These are phyloP conservation scores for Zaprionus lachaisei DNA, from an alignment of 1,140 invertebrate species.

Conservation along the genomic window DNA sequence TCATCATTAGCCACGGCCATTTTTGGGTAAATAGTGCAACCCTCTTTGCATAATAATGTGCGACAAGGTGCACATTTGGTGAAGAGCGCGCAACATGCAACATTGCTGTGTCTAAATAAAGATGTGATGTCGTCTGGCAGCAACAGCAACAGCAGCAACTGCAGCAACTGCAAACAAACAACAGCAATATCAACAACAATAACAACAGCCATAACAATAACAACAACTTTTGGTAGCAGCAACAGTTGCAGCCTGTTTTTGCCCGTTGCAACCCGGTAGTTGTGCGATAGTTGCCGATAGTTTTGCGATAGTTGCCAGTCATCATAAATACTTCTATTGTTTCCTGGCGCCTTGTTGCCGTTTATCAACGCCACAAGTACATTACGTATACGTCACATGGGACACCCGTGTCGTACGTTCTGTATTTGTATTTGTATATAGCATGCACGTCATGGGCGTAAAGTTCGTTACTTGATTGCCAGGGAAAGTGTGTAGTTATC, in stretches of 20 bases:
- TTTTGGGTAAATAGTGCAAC: conserved; percentile 83
- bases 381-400: conserved; percentile 44
- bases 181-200: conserved; percentile 4
- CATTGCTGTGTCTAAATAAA: conserved; percentile 82
- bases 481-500: conserved; percentile 52
- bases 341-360: background rate
- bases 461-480: conserved; percentile 65
- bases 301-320: background rate
- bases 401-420: background rate
- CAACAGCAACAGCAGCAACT: conserved; percentile 23
- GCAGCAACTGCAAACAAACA: background rate
- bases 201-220: conserved; percentile 52
- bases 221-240: conserved; percentile 51
- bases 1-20: conserved; percentile 81
- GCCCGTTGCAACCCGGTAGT: conserved; percentile 65
- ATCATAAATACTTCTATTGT: background rate
- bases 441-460: conserved; percentile 67
- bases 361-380: conserved; percentile 11
- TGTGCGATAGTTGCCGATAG: conserved; percentile 9
- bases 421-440: background rate
- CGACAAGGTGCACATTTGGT: conserved; percentile 76
- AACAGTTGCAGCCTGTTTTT: conserved; percentile 26
- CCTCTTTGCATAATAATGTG: conserved; percentile 83
- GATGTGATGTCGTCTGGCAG: conserved; percentile 69
- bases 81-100: conserved; percentile 81